Evolutionary conservation across 1,140 invertebrate species (phyloP).

Genomic region (Hylyphantes graminicola): DNA sequence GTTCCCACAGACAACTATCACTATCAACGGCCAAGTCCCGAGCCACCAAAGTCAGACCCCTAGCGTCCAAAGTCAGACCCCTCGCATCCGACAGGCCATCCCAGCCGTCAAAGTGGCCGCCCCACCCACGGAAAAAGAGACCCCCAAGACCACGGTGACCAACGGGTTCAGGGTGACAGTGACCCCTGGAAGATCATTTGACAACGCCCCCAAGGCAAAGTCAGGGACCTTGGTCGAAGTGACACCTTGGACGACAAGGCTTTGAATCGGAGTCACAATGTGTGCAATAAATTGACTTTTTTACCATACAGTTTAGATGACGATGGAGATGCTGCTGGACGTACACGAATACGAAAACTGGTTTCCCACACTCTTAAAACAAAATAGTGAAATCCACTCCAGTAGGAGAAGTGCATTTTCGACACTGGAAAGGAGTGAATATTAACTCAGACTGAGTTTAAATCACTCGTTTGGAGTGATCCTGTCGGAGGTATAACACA

Average conservation of each 20-base stretch:
- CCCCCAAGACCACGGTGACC: not conserved
- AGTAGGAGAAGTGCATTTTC: too few species aligned
- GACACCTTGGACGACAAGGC: constrained; percentile 49
- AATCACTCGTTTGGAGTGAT: too few species aligned
- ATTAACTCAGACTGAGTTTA: too few species aligned
- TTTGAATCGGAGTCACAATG: not conserved
- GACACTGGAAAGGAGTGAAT: too few species aligned
- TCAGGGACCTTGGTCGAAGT: constrained; percentile 37
- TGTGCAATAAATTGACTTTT: too few species aligned
- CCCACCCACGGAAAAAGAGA: constrained; percentile 7
- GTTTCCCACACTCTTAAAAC: too few species aligned
- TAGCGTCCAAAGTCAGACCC: constrained; percentile 17
- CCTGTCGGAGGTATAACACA: too few species aligned
- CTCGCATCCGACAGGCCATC: not conserved
- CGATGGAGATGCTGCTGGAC: too few species aligned
- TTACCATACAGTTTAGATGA: too few species aligned
- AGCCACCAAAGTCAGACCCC: constrained; percentile 28
- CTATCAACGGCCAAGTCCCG: constrained; percentile 43
- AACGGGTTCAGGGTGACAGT: constrained; percentile 25
- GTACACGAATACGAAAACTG: too few species aligned
- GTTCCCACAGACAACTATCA: constrained; percentile 11
- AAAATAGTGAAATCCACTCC: too few species aligned
- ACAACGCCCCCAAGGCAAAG: constrained; percentile 18
- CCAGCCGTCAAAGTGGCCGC: not conserved
- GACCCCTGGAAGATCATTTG: not conserved